Evolutionary conservation across 2,113 vertebrate species (phyloP).

Genomic region (Phocoena phocoena): DNA sequence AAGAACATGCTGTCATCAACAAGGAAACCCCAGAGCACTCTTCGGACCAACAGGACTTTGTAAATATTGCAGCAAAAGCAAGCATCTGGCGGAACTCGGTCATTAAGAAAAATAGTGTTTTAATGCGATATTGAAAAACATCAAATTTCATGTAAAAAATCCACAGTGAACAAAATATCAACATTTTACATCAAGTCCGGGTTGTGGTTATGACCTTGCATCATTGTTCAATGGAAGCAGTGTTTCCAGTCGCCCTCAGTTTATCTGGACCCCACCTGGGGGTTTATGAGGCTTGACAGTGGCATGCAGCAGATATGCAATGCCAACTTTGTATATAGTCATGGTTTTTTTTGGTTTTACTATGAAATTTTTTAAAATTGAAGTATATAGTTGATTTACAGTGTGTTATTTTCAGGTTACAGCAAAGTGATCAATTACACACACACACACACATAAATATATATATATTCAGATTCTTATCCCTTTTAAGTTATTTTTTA

Average conservation of each 20-base stretch:
- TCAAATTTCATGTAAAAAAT: background rate
- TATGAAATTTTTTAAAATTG: background rate
- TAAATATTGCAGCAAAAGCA: constrained; percentile 49
- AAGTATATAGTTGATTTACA: background rate
- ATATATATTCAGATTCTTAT: background rate
- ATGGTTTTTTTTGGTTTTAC: background rate
- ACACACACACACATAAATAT: background rate
- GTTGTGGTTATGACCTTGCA: background rate
- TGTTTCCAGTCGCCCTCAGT: background rate
- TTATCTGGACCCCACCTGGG: background rate
- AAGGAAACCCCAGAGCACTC: background rate
- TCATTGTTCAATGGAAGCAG: background rate
- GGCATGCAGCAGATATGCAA: background rate
- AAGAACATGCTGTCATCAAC: background rate
- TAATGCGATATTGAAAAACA: background rate
- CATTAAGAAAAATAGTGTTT: constrained; percentile 37
- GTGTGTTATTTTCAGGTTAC: background rate
- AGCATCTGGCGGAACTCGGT: constrained; percentile 9
- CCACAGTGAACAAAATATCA: background rate
- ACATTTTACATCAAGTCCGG: background rate
- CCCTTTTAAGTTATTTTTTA: background rate
- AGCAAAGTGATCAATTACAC: background rate
- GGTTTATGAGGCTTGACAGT: background rate
- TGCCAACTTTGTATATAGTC: background rate
- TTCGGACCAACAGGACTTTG: background rate